phyloP scores from a whole-genome alignment of 2,888 invertebrate genomes.

The Sesia bembeciformis region DNA sequence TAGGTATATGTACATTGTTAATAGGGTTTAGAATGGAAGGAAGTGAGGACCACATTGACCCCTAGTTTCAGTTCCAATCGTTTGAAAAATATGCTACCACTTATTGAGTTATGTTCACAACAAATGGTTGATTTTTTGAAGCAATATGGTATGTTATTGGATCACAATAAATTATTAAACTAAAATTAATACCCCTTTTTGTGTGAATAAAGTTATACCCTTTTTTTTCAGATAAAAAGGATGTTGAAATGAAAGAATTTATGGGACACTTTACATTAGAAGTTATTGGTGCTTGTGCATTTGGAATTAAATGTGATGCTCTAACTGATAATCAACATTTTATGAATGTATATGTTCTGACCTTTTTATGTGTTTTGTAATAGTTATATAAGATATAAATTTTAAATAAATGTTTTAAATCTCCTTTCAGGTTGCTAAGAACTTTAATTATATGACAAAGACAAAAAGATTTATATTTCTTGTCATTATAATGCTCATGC shows the following conservation, averaged over 20 bases:
- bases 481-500: conserved; percentile 42
- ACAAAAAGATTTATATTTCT: conserved; percentile 41
- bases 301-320: conserved; percentile 69
- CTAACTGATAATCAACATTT: conserved; percentile 63
- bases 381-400: background rate
- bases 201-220: too few relatives aligned
- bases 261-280: conserved; percentile 72
- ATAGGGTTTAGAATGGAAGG: conserved; percentile 70
- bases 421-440: conserved; percentile 49
- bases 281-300: conserved; percentile 73
- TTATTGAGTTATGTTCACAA: conserved; percentile 54
- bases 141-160: conserved; percentile 38
- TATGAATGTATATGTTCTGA: conserved; percentile 37
- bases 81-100: conserved; percentile 61
- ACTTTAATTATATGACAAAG: conserved; percentile 47
- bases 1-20: conserved; percentile 7
- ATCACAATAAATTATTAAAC: too few relatives aligned
- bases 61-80: conserved; percentile 73
- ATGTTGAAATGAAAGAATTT: conserved; percentile 70
- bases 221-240: conserved; percentile 39
- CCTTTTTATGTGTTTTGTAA: background rate
- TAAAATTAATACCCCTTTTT: too few relatives aligned
- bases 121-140: conserved; percentile 60
- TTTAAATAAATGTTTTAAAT: background rate
- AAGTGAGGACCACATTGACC: conserved; percentile 62